phyloP scores from a whole-genome alignment of 2,797 vertebrate species.

The Melanotaenia nigrans region DNA sequence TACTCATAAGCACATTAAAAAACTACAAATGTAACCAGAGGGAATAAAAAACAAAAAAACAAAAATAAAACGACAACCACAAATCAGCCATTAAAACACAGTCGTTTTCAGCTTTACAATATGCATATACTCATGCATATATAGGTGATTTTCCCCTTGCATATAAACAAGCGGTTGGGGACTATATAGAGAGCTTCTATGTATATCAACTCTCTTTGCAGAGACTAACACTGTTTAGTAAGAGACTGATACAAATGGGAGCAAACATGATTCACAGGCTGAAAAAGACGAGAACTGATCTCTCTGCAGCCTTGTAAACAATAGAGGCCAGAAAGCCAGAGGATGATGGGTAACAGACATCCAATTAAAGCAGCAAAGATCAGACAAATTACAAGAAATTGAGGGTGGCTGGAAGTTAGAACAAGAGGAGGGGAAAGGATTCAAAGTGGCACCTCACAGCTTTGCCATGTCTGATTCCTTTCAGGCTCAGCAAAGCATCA shows the following conservation, averaged over 20 bases:
- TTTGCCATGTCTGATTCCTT: constrained; percentile 8
- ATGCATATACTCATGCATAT: constrained; percentile 83
- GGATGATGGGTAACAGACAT: constrained; percentile 78
- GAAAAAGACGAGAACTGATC: constrained; percentile 45
- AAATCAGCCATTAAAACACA: constrained; percentile 70
- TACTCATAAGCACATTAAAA: constrained; percentile 60
- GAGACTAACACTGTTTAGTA: constrained; percentile 78
- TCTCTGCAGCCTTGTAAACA: constrained; percentile 77
- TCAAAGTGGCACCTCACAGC: constrained; percentile 16
- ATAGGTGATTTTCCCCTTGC: constrained; percentile 76
- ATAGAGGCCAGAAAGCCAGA: constrained; percentile 67
- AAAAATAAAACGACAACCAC: constrained; percentile 40
- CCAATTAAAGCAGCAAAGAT: constrained; percentile 73
- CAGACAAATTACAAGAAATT: constrained; percentile 52
- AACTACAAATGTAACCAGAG: constrained; percentile 76
- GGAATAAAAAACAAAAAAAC: constrained; percentile 34
- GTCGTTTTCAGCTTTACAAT: constrained; percentile 79
- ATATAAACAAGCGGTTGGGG: constrained; percentile 73
- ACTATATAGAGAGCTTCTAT: constrained; percentile 73
- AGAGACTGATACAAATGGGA: constrained; percentile 68
- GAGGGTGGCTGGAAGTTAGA: constrained; percentile 29
- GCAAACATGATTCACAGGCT: constrained; percentile 66
- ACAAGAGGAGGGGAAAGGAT: constrained; percentile 24
- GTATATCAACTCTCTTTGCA: constrained; percentile 72
- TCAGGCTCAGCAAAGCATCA: constrained; percentile 5